These are phyloP conservation scores for Archilochus colubris DNA, from an alignment of 2,113 vertebrate species.

Conservation along the genomic window DNA sequence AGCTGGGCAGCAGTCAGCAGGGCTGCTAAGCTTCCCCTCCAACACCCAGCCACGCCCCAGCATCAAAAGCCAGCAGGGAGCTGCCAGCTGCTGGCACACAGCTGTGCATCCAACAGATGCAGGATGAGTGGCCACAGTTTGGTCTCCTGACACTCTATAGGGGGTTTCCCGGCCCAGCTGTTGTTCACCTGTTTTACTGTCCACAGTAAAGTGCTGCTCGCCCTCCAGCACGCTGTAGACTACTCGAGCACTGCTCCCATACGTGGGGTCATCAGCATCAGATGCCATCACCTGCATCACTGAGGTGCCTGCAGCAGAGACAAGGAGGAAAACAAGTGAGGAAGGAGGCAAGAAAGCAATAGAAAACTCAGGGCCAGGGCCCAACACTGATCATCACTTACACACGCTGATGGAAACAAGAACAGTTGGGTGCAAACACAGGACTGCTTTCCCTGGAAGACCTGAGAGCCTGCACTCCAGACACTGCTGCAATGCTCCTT, in stretches of 20 bases:
- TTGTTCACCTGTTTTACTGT: conserved; percentile 90
- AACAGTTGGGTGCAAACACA: neutral
- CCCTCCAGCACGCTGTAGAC: conserved; percentile 96
- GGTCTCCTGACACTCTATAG: accelerated
- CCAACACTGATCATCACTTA: neutral
- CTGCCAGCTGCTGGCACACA: neutral
- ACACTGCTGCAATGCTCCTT: neutral
- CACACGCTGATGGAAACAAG: neutral
- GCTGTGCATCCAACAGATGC: accelerated
- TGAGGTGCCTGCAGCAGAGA: conserved; percentile 85
- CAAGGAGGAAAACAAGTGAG: neutral
- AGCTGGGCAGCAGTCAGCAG: neutral
- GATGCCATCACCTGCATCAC: conserved; percentile 97
- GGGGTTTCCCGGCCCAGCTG: neutral
- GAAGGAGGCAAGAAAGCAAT: neutral
- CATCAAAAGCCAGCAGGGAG: neutral
- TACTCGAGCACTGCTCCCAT: conserved; percentile 93
- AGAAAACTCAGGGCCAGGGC: neutral
- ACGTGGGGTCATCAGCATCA: conserved; percentile 94
- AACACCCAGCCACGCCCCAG: neutral
- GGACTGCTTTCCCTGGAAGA: accelerated
- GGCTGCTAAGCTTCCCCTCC: neutral
- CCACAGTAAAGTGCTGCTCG: conserved; percentile 93
- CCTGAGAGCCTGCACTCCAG: neutral
- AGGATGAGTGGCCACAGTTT: accelerated